Conservation (phyloP, 2,797 vertebrate genomes). For the Paedocypris micromegethes region DNA sequence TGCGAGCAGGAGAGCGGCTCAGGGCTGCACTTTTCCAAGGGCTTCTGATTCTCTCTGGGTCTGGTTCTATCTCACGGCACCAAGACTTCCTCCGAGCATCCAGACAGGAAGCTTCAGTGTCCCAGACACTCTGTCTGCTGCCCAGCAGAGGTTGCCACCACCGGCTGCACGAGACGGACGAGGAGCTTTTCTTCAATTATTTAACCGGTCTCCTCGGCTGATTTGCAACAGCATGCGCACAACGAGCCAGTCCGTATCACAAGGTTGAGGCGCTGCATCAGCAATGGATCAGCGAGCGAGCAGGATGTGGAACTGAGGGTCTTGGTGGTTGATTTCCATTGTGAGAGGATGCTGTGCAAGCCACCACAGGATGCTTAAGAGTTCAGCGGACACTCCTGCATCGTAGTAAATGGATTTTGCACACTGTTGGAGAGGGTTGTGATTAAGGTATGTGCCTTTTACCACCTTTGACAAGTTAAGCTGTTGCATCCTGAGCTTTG, state of each 20-base stretch:
- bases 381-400: neutral
- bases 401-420: conserved; percentile 5
- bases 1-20: conserved; percentile 46
- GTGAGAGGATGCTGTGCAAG: neutral
- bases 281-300: conserved; percentile 34
- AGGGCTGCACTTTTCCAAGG: conserved; percentile 37
- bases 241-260: conserved; percentile 17
- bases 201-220: neutral
- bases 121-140: conserved; percentile 42
- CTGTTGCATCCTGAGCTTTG: conserved; percentile 15
- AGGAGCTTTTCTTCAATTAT: neutral
- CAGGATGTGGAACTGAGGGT: conserved; percentile 40
- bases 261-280: conserved; percentile 34
- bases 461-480: conserved; percentile 1
- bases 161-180: conserved; percentile 24
- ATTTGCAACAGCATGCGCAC: conserved; percentile 32
- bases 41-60: conserved; percentile 31
- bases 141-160: conserved; percentile 5
- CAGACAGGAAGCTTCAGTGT: conserved; percentile 47
- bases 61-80: neutral
- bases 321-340: neutral
- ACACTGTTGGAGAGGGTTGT: neutral
- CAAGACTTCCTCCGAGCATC: conserved; percentile 40
- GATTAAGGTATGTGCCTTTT: conserved; percentile 3
- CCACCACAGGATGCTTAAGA: conserved; percentile 10